phyloP scores from a whole-genome alignment of 1,140 invertebrate species.

The Megalopta genalis region DNA sequence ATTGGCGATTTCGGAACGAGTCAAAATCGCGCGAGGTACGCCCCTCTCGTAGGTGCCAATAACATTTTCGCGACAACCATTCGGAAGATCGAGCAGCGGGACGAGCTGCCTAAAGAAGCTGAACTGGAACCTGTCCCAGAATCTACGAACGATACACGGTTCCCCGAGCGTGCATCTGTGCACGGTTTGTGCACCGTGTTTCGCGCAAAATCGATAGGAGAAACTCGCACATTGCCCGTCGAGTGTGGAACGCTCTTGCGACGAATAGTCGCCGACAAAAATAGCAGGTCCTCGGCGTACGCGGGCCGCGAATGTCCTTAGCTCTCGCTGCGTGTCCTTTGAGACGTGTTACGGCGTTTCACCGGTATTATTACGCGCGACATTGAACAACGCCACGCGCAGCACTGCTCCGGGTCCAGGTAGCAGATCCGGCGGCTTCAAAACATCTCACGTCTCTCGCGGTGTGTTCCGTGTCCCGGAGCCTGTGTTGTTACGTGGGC shows the following conservation, averaged over 20 bases:
- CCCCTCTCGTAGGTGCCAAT: slow-evolving; percentile 48
- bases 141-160: background rate
- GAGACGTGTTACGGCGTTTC: background rate
- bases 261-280: slow-evolving; percentile 29
- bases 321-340: background rate
- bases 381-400: background rate
- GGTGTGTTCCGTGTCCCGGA: background rate
- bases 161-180: background rate
- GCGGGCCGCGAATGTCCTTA: slow-evolving; percentile 30
- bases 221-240: slow-evolving; percentile 39
- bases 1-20: background rate
- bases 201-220: slow-evolving; percentile 56
- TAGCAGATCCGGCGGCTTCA: background rate
- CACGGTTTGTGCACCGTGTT: slow-evolving; percentile 19
- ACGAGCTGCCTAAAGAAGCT: background rate
- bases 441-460: slow-evolving; percentile 20
- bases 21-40: slow-evolving; percentile 35
- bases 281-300: slow-evolving; percentile 29
- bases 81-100: slow-evolving; percentile 1
- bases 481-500: slow-evolving; percentile 2
- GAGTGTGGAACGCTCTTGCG: slow-evolving; percentile 33
- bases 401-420: background rate
- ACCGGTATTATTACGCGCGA: slow-evolving; percentile 18
- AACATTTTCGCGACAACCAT: slow-evolving; percentile 33
- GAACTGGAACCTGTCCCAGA: background rate